phyloP scores from a whole-genome alignment of 2,113 vertebrate genomes.

The Stigmatopora argus region DNA sequence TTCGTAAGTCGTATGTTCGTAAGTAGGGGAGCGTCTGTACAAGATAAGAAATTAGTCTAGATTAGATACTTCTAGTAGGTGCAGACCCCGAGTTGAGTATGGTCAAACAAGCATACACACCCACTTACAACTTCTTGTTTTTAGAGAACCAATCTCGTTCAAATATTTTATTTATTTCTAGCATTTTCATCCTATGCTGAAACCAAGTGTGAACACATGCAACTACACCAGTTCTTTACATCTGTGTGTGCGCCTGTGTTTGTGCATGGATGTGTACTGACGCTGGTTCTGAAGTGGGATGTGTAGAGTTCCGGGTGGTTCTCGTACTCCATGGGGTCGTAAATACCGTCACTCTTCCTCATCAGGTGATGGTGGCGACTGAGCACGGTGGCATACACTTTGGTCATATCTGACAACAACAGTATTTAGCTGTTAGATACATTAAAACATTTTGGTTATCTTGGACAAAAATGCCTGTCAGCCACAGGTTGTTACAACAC shows the following conservation, averaged over 20 bases:
- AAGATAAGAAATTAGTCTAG: too few species aligned
- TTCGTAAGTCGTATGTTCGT: too few species aligned
- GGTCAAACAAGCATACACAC: too few species aligned
- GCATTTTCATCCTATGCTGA: too few species aligned
- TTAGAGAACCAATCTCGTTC: too few species aligned
- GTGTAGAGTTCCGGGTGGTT: slow-evolving; percentile 86
- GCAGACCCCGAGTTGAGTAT: too few species aligned
- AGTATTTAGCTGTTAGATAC: neutral
- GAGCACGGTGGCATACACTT: slow-evolving; percentile 91
- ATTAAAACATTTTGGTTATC: neutral
- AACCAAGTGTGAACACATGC: too few species aligned
- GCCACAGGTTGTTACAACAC: neutral
- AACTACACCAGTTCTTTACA: too few species aligned
- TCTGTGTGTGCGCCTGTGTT: neutral
- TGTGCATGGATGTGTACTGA: slow-evolving; percentile 62
- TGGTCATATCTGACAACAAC: slow-evolving; percentile 61
- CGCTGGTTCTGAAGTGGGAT: slow-evolving; percentile 85
- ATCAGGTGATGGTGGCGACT: slow-evolving; percentile 94
- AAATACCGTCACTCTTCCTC: slow-evolving; percentile 83
- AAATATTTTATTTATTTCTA: too few species aligned
- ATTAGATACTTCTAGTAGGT: too few species aligned
- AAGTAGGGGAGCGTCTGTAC: too few species aligned
- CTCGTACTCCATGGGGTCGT: slow-evolving; percentile 89
- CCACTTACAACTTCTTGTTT: too few species aligned
- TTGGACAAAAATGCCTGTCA: neutral